Percentiles rank a stretch among this genome's conserved stretches.
These are phyloP conservation scores for Drosophila trapezifrons DNA, from an alignment of 1,140 invertebrate species.

Conservation along the genomic window DNA sequence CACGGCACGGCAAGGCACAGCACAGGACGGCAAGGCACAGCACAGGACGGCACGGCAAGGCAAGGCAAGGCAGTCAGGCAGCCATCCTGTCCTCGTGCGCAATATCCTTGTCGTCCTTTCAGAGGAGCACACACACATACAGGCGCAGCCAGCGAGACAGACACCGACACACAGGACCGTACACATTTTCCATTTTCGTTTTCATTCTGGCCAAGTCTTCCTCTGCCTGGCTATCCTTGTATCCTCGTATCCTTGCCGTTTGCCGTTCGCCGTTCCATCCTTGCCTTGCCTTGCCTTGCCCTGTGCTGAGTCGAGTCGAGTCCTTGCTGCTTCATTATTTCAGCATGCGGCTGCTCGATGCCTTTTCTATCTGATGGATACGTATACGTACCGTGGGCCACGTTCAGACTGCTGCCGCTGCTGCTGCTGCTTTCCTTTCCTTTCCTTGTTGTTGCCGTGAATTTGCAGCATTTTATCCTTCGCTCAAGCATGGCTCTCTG, in stretches of 20 bases:
- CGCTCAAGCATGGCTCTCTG: slow-evolving; percentile 57
- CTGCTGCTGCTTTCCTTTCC: slow-evolving; percentile 17
- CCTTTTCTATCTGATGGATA: slow-evolving; percentile 82
- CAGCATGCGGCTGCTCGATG: slow-evolving; percentile 79
- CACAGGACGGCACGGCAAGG: slow-evolving; percentile 17
- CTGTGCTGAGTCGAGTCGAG: slow-evolving; percentile 65
- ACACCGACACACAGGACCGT: slow-evolving; percentile 43
- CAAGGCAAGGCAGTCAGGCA: slow-evolving; percentile 63
- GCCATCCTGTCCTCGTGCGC: slow-evolving; percentile 80
- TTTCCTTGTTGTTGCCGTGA: slow-evolving; percentile 69
- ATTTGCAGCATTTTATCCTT: slow-evolving; percentile 83
- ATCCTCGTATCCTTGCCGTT: slow-evolving; percentile 39
- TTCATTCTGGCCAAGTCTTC: slow-evolving; percentile 73
- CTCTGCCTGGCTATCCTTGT: slow-evolving; percentile 38
- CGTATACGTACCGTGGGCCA: slow-evolving; percentile 78
- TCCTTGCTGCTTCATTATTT: slow-evolving; percentile 83
- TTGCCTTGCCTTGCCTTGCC: slow-evolving; percentile 18
- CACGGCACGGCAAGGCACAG: slow-evolving; percentile 20
- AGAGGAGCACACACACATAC: slow-evolving; percentile 30
- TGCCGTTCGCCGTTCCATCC: slow-evolving; percentile 2
- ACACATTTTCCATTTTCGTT: slow-evolving; percentile 80
- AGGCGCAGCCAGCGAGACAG: slow-evolving; percentile 30
- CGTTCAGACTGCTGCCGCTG: slow-evolving; percentile 33
- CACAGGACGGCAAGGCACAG: slow-evolving; percentile 30
- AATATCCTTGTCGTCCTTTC: slow-evolving; percentile 79